phyloP scores from a whole-genome alignment of 2,888 invertebrate genomes.

The Hypselothyrea guttata region DNA sequence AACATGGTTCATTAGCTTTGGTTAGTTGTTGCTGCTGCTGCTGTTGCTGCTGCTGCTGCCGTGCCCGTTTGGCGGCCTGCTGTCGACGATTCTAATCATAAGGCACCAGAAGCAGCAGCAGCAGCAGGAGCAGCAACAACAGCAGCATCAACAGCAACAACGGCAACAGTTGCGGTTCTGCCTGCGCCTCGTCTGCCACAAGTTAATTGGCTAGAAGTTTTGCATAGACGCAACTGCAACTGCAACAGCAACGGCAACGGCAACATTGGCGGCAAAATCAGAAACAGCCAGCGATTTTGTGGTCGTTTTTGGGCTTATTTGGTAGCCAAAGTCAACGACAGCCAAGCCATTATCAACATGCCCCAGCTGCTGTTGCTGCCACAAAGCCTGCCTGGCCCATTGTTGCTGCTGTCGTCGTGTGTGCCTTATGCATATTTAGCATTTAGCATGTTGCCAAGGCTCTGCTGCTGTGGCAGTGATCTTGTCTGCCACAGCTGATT shows the following conservation, averaged over 20 bases:
- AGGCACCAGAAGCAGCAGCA: slow-evolving; percentile 53
- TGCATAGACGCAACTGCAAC: slow-evolving; percentile 60
- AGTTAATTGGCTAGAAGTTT: slow-evolving; percentile 75
- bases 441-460: slow-evolving; percentile 54
- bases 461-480: slow-evolving; percentile 66
- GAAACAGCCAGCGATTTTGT: slow-evolving; percentile 45
- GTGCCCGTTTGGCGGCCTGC: slow-evolving; percentile 61
- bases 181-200: slow-evolving; percentile 45
- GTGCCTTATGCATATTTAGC: slow-evolving; percentile 65
- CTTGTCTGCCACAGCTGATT: slow-evolving; percentile 74
- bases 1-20: slow-evolving; percentile 78
- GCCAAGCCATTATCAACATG: slow-evolving; percentile 54
- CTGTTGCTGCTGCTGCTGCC: slow-evolving; percentile 28
- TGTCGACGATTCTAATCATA: slow-evolving; percentile 75
- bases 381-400: background rate
- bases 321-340: slow-evolving; percentile 40
- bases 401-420: slow-evolving; percentile 26
- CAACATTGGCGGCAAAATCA: slow-evolving; percentile 63
- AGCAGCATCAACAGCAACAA: slow-evolving; percentile 46
- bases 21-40: slow-evolving; percentile 51
- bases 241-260: slow-evolving; percentile 25
- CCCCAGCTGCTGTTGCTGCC: slow-evolving; percentile 41
- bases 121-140: slow-evolving; percentile 46
- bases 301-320: slow-evolving; percentile 54
- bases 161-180: slow-evolving; percentile 33